phyloP scores from a whole-genome alignment of 1,140 invertebrate genomes.

The Drosophila erecta region DNA sequence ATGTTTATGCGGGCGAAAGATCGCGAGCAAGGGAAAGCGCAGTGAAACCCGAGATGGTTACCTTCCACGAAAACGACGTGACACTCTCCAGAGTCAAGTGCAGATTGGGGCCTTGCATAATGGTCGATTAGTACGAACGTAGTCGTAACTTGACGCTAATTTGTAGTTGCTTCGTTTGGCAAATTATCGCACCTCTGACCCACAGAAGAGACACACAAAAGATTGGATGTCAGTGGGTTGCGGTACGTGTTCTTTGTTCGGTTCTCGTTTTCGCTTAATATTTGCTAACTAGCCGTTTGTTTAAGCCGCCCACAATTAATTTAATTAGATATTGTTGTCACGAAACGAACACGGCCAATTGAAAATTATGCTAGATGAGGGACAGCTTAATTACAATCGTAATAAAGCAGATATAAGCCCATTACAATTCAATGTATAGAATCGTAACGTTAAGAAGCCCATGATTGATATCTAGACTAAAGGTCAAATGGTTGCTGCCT shows the following conservation, averaged over 20 bases:
- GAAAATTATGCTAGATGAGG: conserved; percentile 37
- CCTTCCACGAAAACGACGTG: conserved; percentile 26
- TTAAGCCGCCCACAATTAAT: conserved; percentile 48
- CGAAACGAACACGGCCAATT: conserved; percentile 24
- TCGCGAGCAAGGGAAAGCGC: not conserved
- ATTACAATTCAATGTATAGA: not conserved
- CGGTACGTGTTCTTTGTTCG: conserved; percentile 42
- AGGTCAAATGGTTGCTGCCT: not conserved
- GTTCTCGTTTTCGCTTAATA: conserved; percentile 10
- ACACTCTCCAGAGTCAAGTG: conserved; percentile 1
- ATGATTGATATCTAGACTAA: not conserved
- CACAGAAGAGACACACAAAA: conserved; percentile 27
- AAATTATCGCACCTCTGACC: conserved; percentile 52
- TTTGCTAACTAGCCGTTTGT: conserved; percentile 20
- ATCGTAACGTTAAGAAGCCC: not conserved
- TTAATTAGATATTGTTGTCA: conserved; percentile 57
- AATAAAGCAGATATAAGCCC: not conserved
- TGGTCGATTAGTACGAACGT: conserved; percentile 27
- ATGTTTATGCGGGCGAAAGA: not conserved
- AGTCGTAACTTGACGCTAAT: conserved; percentile 44
- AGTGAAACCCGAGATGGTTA: not conserved
- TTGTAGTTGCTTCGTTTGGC: conserved; percentile 40
- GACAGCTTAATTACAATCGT: conserved; percentile 44
- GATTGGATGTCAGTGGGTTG: conserved; percentile 4
- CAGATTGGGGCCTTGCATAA: conserved; percentile 35